Percentiles rank a stretch among this genome's conserved stretches.
Evolutionary conservation across 2,113 vertebrate genomes (phyloP).

Genomic region (Lycocorax pyrrhopterus): DNA sequence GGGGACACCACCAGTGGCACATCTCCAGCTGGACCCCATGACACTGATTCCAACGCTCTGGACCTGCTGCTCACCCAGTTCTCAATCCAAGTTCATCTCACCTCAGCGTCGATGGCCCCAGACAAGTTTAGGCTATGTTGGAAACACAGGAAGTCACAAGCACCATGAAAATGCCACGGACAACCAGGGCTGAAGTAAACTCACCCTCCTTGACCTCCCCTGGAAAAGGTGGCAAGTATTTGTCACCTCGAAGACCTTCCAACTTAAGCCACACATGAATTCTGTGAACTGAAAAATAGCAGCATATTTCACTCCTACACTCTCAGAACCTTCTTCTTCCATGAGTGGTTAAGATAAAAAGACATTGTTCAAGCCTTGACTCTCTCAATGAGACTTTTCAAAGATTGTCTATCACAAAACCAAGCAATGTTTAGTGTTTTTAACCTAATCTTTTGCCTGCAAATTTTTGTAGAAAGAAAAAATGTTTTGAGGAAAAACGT

Average conservation of each 20-base stretch:
- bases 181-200: background rate
- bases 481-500: background rate
- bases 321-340: background rate
- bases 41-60: background rate
- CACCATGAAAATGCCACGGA: background rate
- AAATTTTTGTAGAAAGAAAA: background rate
- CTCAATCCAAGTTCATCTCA: background rate
- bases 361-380: background rate
- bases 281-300: background rate
- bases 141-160: background rate
- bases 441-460: background rate
- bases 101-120: background rate
- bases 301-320: background rate
- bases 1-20: background rate
- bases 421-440: background rate
- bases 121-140: background rate
- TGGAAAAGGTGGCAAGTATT: background rate
- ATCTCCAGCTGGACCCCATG: rapidly evolving
- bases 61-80: background rate
- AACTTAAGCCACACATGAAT: background rate
- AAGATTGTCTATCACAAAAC: background rate
- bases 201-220: background rate
- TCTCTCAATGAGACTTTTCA: background rate
- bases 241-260: background rate
- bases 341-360: background rate